These are phyloP conservation scores for Pempheris klunzingeri DNA, from an alignment of 2,797 vertebrate species.

Conservation along the genomic window DNA sequence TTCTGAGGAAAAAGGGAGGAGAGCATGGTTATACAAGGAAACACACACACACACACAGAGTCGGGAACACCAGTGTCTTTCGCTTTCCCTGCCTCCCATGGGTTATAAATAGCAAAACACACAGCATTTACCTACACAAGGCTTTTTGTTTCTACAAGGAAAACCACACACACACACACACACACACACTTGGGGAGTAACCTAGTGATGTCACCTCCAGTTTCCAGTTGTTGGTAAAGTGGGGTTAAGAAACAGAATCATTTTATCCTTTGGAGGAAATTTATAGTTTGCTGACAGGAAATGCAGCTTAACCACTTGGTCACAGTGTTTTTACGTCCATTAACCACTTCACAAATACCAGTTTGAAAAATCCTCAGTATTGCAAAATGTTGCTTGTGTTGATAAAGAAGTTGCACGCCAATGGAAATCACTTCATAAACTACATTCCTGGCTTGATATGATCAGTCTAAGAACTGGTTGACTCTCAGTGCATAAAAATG, in stretches of 20 bases:
- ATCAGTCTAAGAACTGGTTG: not conserved
- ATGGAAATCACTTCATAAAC: not conserved
- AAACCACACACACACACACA: constrained; percentile 33
- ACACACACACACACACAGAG: constrained; percentile 28
- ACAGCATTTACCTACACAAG: constrained; percentile 73
- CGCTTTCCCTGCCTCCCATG: constrained; percentile 43
- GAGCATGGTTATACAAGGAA: constrained; percentile 70
- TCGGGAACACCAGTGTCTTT: constrained; percentile 61
- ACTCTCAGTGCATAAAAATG: not conserved
- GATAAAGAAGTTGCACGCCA: not conserved
- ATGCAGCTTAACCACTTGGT: not conserved
- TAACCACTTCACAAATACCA: not conserved
- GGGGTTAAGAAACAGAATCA: too few species aligned
- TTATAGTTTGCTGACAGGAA: not conserved
- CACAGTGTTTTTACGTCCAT: not conserved
- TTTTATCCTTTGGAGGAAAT: not conserved
- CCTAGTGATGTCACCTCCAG: constrained; percentile 40
- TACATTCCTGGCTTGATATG: not conserved
- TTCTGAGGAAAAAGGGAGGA: constrained; percentile 58
- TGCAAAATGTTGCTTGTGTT: constrained; percentile 4
- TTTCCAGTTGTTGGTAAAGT: constrained; percentile 21
- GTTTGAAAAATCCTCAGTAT: not conserved
- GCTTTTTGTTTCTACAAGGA: constrained; percentile 60
- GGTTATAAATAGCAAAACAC: constrained; percentile 74
- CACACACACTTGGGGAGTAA: constrained; percentile 24